Evolutionary conservation across 2,888 invertebrate species (phyloP).

Genomic region (Papilio gigon): DNA sequence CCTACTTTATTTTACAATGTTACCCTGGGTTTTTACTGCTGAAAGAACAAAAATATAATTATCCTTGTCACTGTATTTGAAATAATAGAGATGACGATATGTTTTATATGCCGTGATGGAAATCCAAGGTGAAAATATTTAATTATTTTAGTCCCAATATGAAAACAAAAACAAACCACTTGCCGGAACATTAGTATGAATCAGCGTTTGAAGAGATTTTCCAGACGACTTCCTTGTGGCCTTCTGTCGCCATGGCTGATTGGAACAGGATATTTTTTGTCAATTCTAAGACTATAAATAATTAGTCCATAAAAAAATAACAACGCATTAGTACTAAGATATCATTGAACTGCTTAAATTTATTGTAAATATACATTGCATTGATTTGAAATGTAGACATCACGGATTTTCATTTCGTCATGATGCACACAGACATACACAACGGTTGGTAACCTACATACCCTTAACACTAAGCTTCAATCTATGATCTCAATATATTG

Average conservation of each 20-base stretch:
- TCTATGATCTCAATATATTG: no score
- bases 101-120: no score
- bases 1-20: not conserved
- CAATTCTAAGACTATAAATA: not conserved
- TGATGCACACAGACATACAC: no score
- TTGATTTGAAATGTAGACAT: no score
- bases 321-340: not conserved
- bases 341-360: no score
- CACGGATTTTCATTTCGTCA: no score
- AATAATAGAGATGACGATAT: no score
- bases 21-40: not conserved
- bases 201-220: conserved; percentile 20
- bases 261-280: not conserved
- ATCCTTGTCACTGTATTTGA: no score
- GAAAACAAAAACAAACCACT: not conserved
- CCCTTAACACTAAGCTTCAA: no score
- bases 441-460: no score
- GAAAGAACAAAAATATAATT: not conserved
- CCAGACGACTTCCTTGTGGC: conserved; percentile 34
- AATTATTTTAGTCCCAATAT: not conserved
- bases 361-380: no score
- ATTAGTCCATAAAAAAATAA: not conserved
- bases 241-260: conserved; percentile 25
- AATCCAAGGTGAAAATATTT: not conserved
- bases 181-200: conserved; percentile 18